Evolutionary conservation across 2,797 vertebrate species (phyloP).

Genomic region (Euthynnus affinis): DNA sequence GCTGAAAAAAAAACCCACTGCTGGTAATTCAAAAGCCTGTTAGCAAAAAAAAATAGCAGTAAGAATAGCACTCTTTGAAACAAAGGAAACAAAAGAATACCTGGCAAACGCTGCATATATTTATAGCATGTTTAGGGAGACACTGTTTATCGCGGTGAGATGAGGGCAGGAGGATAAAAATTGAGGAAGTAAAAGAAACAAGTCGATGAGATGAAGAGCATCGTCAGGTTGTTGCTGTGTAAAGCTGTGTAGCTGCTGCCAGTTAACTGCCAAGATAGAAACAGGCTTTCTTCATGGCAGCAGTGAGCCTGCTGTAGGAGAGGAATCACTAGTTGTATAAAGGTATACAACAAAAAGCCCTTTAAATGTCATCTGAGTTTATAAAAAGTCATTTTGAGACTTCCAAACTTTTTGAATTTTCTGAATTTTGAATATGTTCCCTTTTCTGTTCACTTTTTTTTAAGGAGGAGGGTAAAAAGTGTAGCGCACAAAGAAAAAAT

Average conservation of each 20-base stretch:
- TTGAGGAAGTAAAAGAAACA: slow-evolving; percentile 45
- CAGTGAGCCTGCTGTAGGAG: slow-evolving; percentile 49
- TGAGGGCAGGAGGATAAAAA: slow-evolving; percentile 56
- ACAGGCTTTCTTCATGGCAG: slow-evolving; percentile 73
- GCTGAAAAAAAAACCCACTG: slow-evolving; percentile 42
- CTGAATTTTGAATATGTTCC: slow-evolving; percentile 29
- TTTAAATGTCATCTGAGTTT: slow-evolving; percentile 65
- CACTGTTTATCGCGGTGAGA: slow-evolving; percentile 59
- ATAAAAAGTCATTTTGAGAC: slow-evolving; percentile 51
- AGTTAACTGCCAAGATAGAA: slow-evolving; percentile 66
- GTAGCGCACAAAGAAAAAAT: slow-evolving; percentile 22
- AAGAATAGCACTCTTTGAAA: slow-evolving; percentile 59
- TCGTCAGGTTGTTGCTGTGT: slow-evolving; percentile 57
- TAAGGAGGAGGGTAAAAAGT: background rate
- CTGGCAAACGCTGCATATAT: slow-evolving; percentile 62
- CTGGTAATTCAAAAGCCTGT: slow-evolving; percentile 66
- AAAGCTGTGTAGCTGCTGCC: slow-evolving; percentile 63
- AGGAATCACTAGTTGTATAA: slow-evolving; percentile 54
- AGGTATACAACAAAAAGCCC: slow-evolving; percentile 42
- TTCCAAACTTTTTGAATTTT: slow-evolving; percentile 59
- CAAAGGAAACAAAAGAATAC: slow-evolving; percentile 51
- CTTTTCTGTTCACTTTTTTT: background rate
- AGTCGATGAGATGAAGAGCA: slow-evolving; percentile 64
- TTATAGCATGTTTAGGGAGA: slow-evolving; percentile 72
- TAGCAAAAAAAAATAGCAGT: slow-evolving; percentile 32